Conservation (phyloP, 2,888 invertebrate species). For the Pollenia amentaria region DNA sequence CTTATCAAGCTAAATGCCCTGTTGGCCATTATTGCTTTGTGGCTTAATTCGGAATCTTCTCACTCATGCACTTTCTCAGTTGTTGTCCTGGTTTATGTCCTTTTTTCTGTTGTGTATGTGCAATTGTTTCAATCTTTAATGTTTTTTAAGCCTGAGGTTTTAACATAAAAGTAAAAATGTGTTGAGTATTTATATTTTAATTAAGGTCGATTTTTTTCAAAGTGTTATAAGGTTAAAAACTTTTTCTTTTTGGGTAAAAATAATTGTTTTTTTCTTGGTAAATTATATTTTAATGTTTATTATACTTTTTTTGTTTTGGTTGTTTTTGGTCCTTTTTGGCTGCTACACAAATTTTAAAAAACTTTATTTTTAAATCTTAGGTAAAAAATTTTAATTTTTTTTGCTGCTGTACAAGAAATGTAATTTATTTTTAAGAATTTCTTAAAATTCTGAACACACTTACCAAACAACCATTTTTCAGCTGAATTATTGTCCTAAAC, state of each 20-base stretch:
- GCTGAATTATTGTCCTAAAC: too few relatives aligned
- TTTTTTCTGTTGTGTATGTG: background rate
- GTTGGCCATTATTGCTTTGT: conserved; percentile 37
- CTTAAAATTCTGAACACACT: too few relatives aligned
- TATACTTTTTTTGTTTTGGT: too few relatives aligned
- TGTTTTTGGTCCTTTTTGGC: too few relatives aligned
- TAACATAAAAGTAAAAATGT: conserved; percentile 29
- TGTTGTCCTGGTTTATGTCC: background rate
- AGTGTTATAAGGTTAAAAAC: conserved; percentile 31
- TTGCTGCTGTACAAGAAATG: too few relatives aligned
- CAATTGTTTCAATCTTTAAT: conserved; percentile 1
- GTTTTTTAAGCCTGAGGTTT: background rate
- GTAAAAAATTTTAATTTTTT: too few relatives aligned
- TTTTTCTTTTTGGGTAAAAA: conserved; percentile 6
- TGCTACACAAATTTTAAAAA: too few relatives aligned
- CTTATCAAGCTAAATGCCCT: conserved; percentile 7
- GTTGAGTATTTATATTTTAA: conserved; percentile 59
- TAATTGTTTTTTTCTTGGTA: background rate
- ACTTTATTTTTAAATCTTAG: too few relatives aligned
- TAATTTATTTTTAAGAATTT: too few relatives aligned
- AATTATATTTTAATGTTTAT: background rate
- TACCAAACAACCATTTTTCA: too few relatives aligned
- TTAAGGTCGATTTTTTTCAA: conserved; percentile 51
- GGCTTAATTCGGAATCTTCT: conserved; percentile 30
- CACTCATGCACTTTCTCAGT: background rate